Conservation (phyloP, 2,888 invertebrate species). For the Chymomyza caudatula region DNA sequence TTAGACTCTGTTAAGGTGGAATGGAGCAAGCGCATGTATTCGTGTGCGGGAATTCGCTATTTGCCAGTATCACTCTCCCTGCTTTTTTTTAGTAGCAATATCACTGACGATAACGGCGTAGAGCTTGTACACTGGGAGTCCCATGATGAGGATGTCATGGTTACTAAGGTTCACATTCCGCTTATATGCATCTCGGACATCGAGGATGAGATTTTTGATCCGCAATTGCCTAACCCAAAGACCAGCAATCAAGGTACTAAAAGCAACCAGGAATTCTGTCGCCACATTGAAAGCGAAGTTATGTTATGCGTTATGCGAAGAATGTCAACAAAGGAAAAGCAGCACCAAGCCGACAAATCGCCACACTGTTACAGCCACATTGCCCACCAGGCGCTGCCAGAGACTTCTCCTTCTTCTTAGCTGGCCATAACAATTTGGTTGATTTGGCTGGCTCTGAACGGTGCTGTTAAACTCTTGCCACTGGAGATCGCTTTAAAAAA, state of each 20-base stretch:
- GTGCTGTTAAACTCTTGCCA: too few relatives aligned
- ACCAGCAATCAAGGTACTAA: neutral
- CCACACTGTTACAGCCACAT: too few relatives aligned
- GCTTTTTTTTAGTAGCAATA: conserved; percentile 79
- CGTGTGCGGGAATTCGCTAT: too few relatives aligned
- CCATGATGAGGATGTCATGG: conserved; percentile 73
- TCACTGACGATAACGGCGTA: neutral
- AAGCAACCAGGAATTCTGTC: too few relatives aligned
- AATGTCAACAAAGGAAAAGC: too few relatives aligned
- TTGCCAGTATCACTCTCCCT: conserved; percentile 88
- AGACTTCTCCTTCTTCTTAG: too few relatives aligned
- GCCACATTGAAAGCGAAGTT: conserved; percentile 73
- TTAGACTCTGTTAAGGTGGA: too few relatives aligned
- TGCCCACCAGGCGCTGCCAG: too few relatives aligned
- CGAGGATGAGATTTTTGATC: conserved; percentile 9
- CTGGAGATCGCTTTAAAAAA: conserved; percentile 91
- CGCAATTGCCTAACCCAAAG: neutral
- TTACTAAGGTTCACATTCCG: conserved; percentile 41
- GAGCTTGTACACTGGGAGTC: conserved; percentile 44
- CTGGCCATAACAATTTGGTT: too few relatives aligned
- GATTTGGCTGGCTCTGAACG: conserved; percentile 95
- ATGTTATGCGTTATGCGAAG: too few relatives aligned
- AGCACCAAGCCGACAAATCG: too few relatives aligned
- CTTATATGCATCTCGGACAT: conserved; percentile 51
- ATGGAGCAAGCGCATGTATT: too few relatives aligned